Evolutionary conservation across 2,797 vertebrate species (phyloP), one percentile per base, ranked within the genome.

Genomic region (Anguilla marmorata): DNA sequence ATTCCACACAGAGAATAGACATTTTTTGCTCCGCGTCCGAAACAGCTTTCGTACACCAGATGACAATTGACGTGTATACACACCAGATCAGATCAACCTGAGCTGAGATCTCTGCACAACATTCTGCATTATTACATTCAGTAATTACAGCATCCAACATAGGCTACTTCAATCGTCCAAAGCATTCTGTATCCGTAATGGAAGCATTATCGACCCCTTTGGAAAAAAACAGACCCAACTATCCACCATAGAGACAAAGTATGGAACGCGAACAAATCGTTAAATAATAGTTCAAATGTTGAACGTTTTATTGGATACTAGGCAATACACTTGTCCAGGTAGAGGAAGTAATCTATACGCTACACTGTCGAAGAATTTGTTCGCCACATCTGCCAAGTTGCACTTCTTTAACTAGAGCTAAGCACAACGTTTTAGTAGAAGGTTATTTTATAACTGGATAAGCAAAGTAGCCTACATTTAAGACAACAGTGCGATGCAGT

Each of bases 341-440:
- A 82, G 41, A 48, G 24, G 6, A 82, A n/a, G 33, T 37, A 76
- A 37, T 16, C 33, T 14, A 24, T 48, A 63, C 41, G 50, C 27
- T 48, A 24, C 41, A 82, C 27, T 82, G 41, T 11, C 41, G 24
- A 19, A 50, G 21, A 50, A 82, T 82, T 82, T 50, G 7, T 50
- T 82, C 45, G 45, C 79, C 27, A n/a, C 79, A 82, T 82, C 79
- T 82, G 79, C 50, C 85, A 66, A 79, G 69, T 83, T 79, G 30
- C 76, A 52, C 24, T 87, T 60, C 76, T 83, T 58, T 58, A 58
- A 45, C 76, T 82, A 60, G 82, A 27, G 74, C 7, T 27, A 83
- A 87, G 41, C 82, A 37, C n/a, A 60, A 33, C 5, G 50, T 52
- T 58, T 16, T 27, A 60, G 14, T 60, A 27, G 2, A 21, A 37